These are phyloP conservation scores for Clarias fuscus DNA, from an alignment of 2,797 vertebrate species.

Conservation along the genomic window DNA sequence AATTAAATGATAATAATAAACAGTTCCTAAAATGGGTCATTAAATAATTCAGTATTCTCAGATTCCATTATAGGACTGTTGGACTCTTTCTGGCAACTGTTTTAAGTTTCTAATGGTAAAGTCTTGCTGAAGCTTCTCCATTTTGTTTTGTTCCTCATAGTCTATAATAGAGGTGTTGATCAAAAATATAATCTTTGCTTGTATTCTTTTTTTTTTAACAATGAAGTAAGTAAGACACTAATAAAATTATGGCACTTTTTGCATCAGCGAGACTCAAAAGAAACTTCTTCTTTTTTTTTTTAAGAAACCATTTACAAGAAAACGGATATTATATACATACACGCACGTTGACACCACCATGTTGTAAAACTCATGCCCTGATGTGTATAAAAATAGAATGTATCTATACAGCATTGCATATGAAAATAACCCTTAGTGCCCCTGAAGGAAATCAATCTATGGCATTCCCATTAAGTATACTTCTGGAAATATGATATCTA, in stretches of 20 bases:
- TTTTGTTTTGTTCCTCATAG: not conserved
- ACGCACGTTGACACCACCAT: slow-evolving; percentile 64
- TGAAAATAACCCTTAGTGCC: slow-evolving; percentile 67
- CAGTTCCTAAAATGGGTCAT: not conserved
- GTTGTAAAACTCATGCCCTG: slow-evolving; percentile 74
- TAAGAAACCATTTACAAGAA: slow-evolving; percentile 64
- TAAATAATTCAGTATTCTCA: not conserved
- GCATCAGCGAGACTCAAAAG: slow-evolving; percentile 56
- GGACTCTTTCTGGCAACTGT: no score
- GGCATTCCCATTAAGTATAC: slow-evolving; percentile 44
- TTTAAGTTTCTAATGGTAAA: not conserved
- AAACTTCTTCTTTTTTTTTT: slow-evolving; percentile 9
- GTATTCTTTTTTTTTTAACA: slow-evolving; percentile 9
- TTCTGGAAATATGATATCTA: slow-evolving; percentile 48
- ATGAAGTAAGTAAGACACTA: slow-evolving; percentile 73
- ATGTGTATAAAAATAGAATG: slow-evolving; percentile 81
- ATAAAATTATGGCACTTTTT: slow-evolving; percentile 76
- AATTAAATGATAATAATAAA: no score
- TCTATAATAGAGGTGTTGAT: slow-evolving; percentile 29
- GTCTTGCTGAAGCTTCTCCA: not conserved
- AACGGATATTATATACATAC: slow-evolving; percentile 59
- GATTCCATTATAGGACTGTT: not conserved
- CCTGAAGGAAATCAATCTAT: slow-evolving; percentile 55
- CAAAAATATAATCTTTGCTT: slow-evolving; percentile 22
- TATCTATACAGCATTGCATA: slow-evolving; percentile 81